Evolutionary conservation across 2,888 invertebrate genomes (phyloP).

Genomic region (Hedya salicella): DNA sequence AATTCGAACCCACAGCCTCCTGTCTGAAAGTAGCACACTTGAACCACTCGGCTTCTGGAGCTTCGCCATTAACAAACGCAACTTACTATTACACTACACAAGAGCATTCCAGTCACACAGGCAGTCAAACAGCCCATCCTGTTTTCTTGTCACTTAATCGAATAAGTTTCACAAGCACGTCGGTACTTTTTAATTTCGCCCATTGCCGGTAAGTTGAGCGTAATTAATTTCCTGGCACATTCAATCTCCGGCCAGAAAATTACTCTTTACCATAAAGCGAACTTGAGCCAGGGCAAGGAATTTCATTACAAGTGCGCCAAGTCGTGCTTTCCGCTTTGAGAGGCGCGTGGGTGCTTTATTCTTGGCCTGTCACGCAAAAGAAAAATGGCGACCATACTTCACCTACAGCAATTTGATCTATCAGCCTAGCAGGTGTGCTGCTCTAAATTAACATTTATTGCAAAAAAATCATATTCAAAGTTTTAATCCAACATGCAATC

Average conservation of each 20-base stretch:
- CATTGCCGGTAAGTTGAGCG: background rate
- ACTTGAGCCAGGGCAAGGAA: background rate
- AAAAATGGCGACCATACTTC: background rate
- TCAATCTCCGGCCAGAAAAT: constrained; percentile 4
- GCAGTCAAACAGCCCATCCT: background rate
- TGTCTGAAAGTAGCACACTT: too few species aligned
- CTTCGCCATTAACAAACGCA: too few species aligned
- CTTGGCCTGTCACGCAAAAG: background rate
- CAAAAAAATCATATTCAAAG: too few species aligned
- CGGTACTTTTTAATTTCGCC: constrained; percentile 6
- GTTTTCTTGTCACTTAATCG: background rate
- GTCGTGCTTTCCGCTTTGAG: background rate
- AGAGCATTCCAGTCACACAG: too few species aligned
- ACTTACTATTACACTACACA: too few species aligned
- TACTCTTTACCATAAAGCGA: constrained; percentile 7
- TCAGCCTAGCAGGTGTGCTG: too few species aligned
- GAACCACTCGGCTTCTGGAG: too few species aligned
- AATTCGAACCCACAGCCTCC: too few species aligned
- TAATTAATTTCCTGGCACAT: background rate
- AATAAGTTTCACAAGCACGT: background rate
- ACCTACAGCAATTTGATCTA: background rate
- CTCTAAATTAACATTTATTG: too few species aligned
- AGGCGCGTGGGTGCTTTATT: background rate
- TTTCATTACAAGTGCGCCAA: constrained; percentile 6
- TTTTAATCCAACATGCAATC: too few species aligned